Conservation (phyloP, 64 coral and sea anemone genomes). For the Montipora capricornis region DNA sequence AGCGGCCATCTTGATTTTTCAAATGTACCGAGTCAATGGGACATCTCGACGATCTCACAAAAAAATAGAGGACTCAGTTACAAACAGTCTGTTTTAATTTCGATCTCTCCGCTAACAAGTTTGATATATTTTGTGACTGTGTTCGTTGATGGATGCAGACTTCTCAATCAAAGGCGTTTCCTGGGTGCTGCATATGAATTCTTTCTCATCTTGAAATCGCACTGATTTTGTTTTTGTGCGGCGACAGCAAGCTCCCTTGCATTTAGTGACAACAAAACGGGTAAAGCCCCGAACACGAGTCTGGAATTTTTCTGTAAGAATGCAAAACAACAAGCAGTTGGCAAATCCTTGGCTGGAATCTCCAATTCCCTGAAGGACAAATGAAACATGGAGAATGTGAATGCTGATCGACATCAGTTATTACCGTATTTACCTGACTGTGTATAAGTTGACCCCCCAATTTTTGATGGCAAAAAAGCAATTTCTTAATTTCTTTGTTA, state of each 20-base stretch:
- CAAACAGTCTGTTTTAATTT: neutral
- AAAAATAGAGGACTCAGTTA: too few relatives aligned
- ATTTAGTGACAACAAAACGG: neutral
- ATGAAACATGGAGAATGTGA: neutral
- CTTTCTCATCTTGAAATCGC: neutral
- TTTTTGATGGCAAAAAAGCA: too few relatives aligned
- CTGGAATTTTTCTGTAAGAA: conserved; percentile 83
- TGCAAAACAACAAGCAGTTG: conserved; percentile 91
- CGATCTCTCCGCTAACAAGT: neutral
- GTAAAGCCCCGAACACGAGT: neutral
- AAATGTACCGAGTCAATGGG: too few relatives aligned
- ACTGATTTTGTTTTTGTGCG: neutral
- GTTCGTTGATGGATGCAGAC: neutral
- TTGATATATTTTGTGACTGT: neutral
- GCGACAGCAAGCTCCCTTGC: neutral
- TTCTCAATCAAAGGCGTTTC: neutral
- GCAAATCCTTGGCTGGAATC: conserved; percentile 86
- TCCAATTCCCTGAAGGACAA: conserved; percentile 73
- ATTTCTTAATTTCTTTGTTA: too few relatives aligned
- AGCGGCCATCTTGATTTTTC: too few relatives aligned
- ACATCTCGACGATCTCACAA: too few relatives aligned
- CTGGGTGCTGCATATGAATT: neutral
- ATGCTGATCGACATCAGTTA: neutral
- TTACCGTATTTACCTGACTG: too few relatives aligned
- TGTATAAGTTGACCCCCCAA: too few relatives aligned